Percentiles rank a stretch among this genome's conserved stretches.
Conservation (phyloP, 2,888 invertebrate species). For the Erebia epiphron region DNA sequence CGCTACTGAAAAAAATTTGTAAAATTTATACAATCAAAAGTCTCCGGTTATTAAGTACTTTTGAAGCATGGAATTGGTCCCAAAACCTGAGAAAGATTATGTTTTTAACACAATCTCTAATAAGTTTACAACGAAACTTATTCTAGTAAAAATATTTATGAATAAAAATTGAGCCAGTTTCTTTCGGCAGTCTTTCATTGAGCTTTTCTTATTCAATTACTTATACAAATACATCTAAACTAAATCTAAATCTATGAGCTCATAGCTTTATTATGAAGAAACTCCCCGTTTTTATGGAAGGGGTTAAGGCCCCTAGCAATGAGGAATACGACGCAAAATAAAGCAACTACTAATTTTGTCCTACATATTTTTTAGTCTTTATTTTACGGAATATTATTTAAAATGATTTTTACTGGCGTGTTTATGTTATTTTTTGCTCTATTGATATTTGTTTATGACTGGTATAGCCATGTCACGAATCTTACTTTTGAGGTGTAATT, state of each 20-base stretch:
- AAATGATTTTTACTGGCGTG: not conserved
- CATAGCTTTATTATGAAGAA: no score
- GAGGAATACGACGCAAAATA: no score
- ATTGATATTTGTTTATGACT: not conserved
- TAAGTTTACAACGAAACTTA: constrained; percentile 26
- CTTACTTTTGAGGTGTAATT: no score
- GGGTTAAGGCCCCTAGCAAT: no score
- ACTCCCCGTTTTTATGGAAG: no score
- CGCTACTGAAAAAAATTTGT: not conserved
- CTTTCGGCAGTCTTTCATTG: constrained; percentile 37
- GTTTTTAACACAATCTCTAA: constrained; percentile 27
- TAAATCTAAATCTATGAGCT: not conserved
- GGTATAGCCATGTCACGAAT: not conserved
- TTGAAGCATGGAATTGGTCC: constrained; percentile 30
- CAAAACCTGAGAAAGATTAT: constrained; percentile 33
- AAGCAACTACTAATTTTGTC: not conserved
- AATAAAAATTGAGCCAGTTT: constrained; percentile 55
- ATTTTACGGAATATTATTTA: no score
- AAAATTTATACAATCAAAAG: not conserved
- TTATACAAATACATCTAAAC: not conserved
- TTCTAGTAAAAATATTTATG: not conserved
- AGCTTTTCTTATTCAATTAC: constrained; percentile 22
- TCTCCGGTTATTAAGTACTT: not conserved
- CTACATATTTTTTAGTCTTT: not conserved
- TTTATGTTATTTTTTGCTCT: not conserved